Base-by-base conservation (phyloP, 2,797 vertebrate species). In the Pseudomugil gertrudae region DNA sequence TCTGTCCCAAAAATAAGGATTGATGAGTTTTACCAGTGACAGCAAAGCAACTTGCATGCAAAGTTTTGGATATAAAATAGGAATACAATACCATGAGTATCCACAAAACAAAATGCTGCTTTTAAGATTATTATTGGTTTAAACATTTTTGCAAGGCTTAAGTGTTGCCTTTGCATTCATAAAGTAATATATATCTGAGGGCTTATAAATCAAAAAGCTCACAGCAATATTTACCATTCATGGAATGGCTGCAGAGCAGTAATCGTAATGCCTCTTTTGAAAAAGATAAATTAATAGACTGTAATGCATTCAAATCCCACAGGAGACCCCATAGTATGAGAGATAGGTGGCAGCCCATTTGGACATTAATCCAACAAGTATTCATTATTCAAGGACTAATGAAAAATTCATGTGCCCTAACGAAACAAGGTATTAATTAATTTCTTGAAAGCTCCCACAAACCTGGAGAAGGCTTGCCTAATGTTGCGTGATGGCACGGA, bases 321-420 rank as follows among this genome's bases (percentile, higher is more conserved):
- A 68, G 84, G 87, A 90, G 87, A 83, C 70, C 77, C 71, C 76
- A 57, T 73, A 85, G 77, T 82, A 90, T 90, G 87, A 92, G 78
- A 91, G 85, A 89, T 86, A 90, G 89, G 91, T 91, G 84, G 89
- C 84, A 79, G 86, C 75, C 79, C 82, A 87, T 91, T 91, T 87
- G 81, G 83, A 92, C 89, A 92, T 92, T 91, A 92, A 91, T 93
- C 86, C 82, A 87, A 89, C 81, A 84, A 88, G 89, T 87, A 92
- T 92, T 92, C 84, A 93, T 92, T 93, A 93, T 90, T 92, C 87
- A 93, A 78, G 63, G 54, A 81, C 86, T 92, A 91, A 93, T 93
- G 89, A 91, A 92, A 92, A 87, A 92, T 92, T 83, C 54, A 90
- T 90, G 88, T 89, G 86, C 88, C 90, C 89, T 88, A 91, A 93